These are phyloP conservation scores for Gopherus evgoodei DNA, from an alignment of 2,113 vertebrate genomes.

Conservation along the genomic window DNA sequence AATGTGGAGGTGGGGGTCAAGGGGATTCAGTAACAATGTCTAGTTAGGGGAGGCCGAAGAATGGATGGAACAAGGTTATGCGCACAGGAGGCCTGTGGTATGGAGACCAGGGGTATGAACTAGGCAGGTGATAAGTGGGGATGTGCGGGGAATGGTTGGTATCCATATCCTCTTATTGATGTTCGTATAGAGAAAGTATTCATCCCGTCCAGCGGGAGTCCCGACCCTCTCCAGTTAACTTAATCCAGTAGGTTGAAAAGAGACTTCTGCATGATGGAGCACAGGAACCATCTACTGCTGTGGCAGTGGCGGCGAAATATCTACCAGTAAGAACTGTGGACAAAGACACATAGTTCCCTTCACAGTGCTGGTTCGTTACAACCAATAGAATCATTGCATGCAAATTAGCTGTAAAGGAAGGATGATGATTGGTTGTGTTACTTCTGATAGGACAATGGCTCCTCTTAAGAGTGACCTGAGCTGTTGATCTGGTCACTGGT, in stretches of 20 bases:
- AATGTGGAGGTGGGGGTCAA: not conserved
- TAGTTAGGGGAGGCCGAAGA: not conserved
- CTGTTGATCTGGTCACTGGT: not conserved
- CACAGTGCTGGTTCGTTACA: fast-evolving
- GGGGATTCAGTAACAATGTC: not conserved
- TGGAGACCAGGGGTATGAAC: no score
- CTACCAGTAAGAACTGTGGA: not conserved
- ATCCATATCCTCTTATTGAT: not conserved
- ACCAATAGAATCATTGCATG: not conserved
- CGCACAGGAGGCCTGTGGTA: no score
- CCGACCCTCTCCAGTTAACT: not conserved
- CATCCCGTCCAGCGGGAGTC: not conserved
- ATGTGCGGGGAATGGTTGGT: not conserved
- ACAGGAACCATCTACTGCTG: not conserved
- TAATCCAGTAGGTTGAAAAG: not conserved
- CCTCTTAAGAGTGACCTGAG: not conserved
- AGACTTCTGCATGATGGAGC: not conserved
- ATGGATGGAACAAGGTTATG: no score
- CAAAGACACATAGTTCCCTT: not conserved
- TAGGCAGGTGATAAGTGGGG: no score
- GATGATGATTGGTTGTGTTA: no score
- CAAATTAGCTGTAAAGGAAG: no score
- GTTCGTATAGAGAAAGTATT: not conserved
- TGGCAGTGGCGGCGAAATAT: no score
- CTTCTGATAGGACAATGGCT: not conserved